Evolutionary conservation across 2,113 vertebrate genomes (phyloP), one percentile per base, ranked within the genome.

Genomic region (Epinephelus moara): DNA sequence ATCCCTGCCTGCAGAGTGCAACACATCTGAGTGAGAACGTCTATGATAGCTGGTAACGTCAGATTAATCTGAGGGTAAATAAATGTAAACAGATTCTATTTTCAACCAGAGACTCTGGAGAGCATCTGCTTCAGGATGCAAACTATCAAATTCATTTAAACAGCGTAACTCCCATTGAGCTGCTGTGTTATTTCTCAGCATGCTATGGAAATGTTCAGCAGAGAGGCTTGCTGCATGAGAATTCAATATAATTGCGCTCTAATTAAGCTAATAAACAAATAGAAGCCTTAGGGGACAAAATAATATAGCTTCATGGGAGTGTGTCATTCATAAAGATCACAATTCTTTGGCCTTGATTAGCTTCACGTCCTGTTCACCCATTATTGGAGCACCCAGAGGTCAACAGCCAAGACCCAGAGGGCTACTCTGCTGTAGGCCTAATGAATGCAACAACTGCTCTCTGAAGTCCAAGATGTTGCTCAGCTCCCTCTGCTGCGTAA

Each of bases 201-300:
- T 80, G 73, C 74, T 50, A 72, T 76, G 59, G 66, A 86, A 84
- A 74, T n/a, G 4, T 63, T 89, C 68, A 78, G 70, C 59, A 84
- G 76, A 78, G 56, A 27, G 57, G 50, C 64, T 75, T 75, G 78
- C 80, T 85, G 75, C 81, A 72, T 84, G 33, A 86, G 61, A 81
- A 76, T 68, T 75, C 55, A n/a, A 82, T 23, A 63, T 90, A 89
- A 89, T 89, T 85, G 81, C 42, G 8, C 75, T 82, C 81, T 93
- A 92, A 94, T 94, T 94, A 91, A 91, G 89, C 84, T 78, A 88
- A 94, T 92, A 93, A 94, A 92, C 88, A 88, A 91, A 93, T 61
- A 91, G 57, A 85, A 84, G 77, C 91, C 91, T 75, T 42, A 12
- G 70, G 92, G 84, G 92, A 90, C 75, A 63, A 63, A 55, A 82